These are phyloP conservation scores for Eumacrocentrus americanus DNA, from an alignment of 2,888 invertebrate genomes.

Conservation along the genomic window DNA sequence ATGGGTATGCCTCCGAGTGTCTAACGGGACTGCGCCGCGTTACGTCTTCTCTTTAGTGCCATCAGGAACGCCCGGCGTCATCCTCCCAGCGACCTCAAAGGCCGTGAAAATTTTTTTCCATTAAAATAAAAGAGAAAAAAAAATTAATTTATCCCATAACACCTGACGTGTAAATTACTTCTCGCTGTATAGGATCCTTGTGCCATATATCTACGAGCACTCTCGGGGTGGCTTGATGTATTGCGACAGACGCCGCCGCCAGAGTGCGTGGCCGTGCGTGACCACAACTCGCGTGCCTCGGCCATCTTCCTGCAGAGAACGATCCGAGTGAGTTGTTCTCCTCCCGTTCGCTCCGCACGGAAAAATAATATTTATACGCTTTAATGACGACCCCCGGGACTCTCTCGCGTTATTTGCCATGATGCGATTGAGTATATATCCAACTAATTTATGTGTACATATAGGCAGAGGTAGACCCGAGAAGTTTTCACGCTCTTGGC, in stretches of 20 bases:
- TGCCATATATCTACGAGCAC: slow-evolving; percentile 30
- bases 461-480: slow-evolving; percentile 15
- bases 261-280: slow-evolving; percentile 38
- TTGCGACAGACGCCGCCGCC: slow-evolving; percentile 26
- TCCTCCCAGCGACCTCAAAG: background rate
- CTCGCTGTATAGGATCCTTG: slow-evolving; percentile 23
- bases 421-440: slow-evolving; percentile 10
- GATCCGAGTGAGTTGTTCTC: slow-evolving; percentile 49
- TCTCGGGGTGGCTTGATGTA: slow-evolving; percentile 36
- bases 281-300: slow-evolving; percentile 48
- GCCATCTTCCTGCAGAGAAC: slow-evolving; percentile 44
- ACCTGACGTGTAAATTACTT: slow-evolving; percentile 9
- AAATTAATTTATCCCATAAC: background rate
- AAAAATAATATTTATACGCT: slow-evolving; percentile 32
- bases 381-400: slow-evolving; percentile 3
- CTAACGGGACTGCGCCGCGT: slow-evolving; percentile 31
- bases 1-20: slow-evolving; percentile 23
- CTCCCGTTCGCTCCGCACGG: slow-evolving; percentile 38
- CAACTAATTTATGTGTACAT: slow-evolving; percentile 5
- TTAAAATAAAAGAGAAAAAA: background rate
- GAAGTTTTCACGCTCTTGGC: slow-evolving; percentile 29
- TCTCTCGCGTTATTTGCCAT: background rate
- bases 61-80: too few relatives aligned
- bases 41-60: slow-evolving; percentile 16
- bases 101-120: background rate